These are phyloP conservation scores for Panthera tigris DNA, from an alignment of 2,113 vertebrate species.

Conservation along the genomic window DNA sequence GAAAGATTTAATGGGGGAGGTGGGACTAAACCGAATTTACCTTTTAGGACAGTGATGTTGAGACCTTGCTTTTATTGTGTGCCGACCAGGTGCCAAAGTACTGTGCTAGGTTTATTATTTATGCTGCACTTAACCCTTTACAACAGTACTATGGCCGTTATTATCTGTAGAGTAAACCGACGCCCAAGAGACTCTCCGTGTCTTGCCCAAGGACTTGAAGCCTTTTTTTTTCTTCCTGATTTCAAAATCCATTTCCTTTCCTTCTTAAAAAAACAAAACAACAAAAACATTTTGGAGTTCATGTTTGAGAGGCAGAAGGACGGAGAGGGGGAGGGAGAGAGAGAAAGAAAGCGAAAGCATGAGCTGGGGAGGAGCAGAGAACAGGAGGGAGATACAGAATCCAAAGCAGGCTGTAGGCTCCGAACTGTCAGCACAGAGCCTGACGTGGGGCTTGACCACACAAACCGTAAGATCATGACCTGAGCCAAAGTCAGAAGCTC, in stretches of 20 bases:
- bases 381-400: no score
- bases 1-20: not conserved
- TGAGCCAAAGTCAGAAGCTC: no score
- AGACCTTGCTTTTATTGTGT: accelerated
- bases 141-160: accelerated
- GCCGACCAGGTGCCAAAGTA: not conserved
- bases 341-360: no score
- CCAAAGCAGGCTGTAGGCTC: no score
- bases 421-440: no score
- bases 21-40: not conserved
- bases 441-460: no score
- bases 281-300: no score
- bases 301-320: no score
- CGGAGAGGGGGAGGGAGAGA: no score
- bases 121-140: not conserved
- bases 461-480: no score
- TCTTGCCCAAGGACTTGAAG: not conserved
- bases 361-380: no score
- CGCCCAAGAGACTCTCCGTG: not conserved
- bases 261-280: no score
- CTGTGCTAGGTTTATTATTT: not conserved
- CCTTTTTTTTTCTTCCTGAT: not conserved
- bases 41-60: not conserved
- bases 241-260: not conserved
- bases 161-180: not conserved